Evolutionary conservation across 2,888 invertebrate genomes (phyloP), one percentile per base, ranked within the genome.

Genomic region (Asteroscopus sphinx): DNA sequence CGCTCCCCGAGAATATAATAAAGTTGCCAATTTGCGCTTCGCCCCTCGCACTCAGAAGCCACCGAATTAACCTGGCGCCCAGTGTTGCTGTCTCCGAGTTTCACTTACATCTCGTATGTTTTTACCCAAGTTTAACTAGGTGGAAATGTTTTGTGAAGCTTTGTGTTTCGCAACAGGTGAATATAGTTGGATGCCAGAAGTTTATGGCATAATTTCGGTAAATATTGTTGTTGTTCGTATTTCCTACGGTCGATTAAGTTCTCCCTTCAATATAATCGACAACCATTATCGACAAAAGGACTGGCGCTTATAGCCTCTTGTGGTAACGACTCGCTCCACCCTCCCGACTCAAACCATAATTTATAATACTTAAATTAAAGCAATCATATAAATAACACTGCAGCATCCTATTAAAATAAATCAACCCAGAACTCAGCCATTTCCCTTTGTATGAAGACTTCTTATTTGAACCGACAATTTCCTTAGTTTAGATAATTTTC

Each of bases 21-120:
- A 83, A 81, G 76, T 80, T 77, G 72, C 74, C 81, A 82, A 84
- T 84, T 82, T 80, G 76, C 73, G 70, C 68, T 60, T 72, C 67
- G 74, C 73, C 79, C 76, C 73, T 65, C 57, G 42, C 52, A 25
- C 53, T 49, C 36, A 11, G 41, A 49, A 65, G 56, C 55, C 66
- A 47, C 49, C 56, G 60, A 76, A 76, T 75, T 76, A 77, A 74
- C 68, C 57, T 61, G 56, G 28, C 12, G n/a, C 21, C 30, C 35
- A n/a, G 52, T 52, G 59, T 56, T 67, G 45, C 42, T 25, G n/a
- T 41, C 49, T 58, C 64, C 36, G 52, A 59, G 59, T 59, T 63
- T 47, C 49, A 57, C 51, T 58, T 56, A 68, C 67, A 33, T 37
- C 37, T 55, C 36, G 40, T 61, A 49, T 49, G 53, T 54, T 67